Evolutionary conservation across 2,113 vertebrate genomes (phyloP).

Genomic region (Hippocampus zosterae): DNA sequence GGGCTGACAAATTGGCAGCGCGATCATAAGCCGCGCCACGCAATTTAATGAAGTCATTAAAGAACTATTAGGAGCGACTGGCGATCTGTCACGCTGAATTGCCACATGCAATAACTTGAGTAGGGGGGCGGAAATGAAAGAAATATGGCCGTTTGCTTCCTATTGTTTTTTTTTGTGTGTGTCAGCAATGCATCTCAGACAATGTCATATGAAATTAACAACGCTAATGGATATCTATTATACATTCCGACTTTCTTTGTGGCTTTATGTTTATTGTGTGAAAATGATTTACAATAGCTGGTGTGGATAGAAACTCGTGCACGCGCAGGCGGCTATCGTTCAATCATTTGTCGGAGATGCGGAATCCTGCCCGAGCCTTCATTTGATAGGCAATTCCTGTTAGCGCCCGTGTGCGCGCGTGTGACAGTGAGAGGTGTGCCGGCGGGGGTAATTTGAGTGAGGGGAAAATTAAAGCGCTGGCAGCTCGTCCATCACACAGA

Average conservation of each 20-base stretch:
- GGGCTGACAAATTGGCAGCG: conserved; percentile 79
- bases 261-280: conserved; percentile 42
- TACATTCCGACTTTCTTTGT: conserved; percentile 42
- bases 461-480: conserved; percentile 84
- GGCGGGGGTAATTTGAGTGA: conserved; percentile 79
- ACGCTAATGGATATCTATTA: not conserved
- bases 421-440: conserved; percentile 51
- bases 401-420: conserved; percentile 26
- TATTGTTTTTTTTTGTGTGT: not conserved
- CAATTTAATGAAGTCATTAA: conserved; percentile 80
- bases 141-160: conserved; percentile 42
- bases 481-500: conserved; percentile 79
- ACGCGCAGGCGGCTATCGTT: conserved; percentile 25
- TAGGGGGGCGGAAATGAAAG: conserved; percentile 38
- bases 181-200: not conserved
- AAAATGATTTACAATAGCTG: conserved; percentile 51
- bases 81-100: conserved; percentile 69
- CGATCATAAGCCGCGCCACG: conserved; percentile 82
- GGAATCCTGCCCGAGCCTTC: conserved; percentile 43
- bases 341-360: conserved; percentile 41
- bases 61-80: conserved; percentile 67
- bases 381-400: conserved; percentile 57
- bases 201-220: not conserved
- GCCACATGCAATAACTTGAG: conserved; percentile 63
- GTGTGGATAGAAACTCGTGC: not conserved